These are phyloP conservation scores for Pseudochromis fuscus DNA, from an alignment of 2,797 vertebrate species.

Conservation along the genomic window DNA sequence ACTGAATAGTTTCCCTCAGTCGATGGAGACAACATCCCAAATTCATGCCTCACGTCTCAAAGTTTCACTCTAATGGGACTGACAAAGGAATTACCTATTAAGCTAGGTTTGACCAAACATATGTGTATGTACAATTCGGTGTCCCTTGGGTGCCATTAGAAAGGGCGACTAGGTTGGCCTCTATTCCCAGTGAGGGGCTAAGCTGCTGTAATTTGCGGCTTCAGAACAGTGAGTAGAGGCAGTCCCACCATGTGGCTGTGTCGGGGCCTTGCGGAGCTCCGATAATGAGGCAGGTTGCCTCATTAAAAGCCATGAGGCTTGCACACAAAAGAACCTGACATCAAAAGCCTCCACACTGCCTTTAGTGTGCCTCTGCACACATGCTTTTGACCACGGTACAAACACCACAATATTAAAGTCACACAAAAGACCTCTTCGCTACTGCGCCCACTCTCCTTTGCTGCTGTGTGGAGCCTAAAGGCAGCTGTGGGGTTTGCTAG, in stretches of 20 bases:
- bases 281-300: conserved; percentile 80
- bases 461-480: conserved; percentile 33
- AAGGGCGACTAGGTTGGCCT: conserved; percentile 59
- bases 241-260: conserved; percentile 70
- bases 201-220: conserved; percentile 78
- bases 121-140: conserved; percentile 50
- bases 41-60: conserved; percentile 39
- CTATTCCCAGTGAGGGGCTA: conserved; percentile 71
- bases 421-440: conserved; percentile 42
- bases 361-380: conserved; percentile 61
- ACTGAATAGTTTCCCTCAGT: conserved; percentile 27
- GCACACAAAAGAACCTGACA: conserved; percentile 78
- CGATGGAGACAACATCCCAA: conserved; percentile 17
- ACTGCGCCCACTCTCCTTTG: conserved; percentile 13
- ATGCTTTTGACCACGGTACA: conserved; percentile 49
- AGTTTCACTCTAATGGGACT: conserved; percentile 48
- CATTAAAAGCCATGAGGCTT: conserved; percentile 77
- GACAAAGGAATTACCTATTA: conserved; percentile 56
- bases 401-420: conserved; percentile 56
- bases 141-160: conserved; percentile 75
- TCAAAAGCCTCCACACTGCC: conserved; percentile 73
- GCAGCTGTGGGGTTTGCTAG: conserved; percentile 31
- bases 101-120: conserved; percentile 53
- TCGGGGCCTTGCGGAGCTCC: conserved; percentile 57
- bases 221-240: conserved; percentile 64